A percentile compares a stretch with the other conserved stretches of the same genome.
These are phyloP conservation scores for Alosa alosa DNA, from an alignment of 2,113 vertebrate species.

Conservation along the genomic window DNA sequence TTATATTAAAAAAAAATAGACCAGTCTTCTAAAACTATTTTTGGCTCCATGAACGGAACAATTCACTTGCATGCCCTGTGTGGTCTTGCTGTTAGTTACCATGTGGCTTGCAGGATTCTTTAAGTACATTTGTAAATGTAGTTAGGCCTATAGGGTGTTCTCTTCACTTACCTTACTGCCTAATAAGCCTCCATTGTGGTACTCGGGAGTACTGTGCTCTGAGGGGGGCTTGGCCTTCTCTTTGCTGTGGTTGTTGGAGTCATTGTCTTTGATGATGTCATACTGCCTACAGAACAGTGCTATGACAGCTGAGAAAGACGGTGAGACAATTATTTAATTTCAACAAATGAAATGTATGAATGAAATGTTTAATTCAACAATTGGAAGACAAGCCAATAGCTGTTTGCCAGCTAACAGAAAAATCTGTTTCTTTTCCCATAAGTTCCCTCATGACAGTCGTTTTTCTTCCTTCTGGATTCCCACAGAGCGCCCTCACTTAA, in stretches of 20 bases:
- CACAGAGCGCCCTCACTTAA: background rate
- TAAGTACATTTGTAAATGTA: background rate
- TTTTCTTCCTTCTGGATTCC: background rate
- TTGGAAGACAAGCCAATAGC: background rate
- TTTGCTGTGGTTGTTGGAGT: slow-evolving; percentile 84
- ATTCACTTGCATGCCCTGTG: too few species aligned
- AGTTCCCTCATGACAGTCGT: background rate
- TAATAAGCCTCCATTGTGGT: slow-evolving; percentile 77
- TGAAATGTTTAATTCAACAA: background rate
- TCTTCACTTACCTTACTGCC: slow-evolving; percentile 75
- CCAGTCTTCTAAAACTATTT: too few species aligned
- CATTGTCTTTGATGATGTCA: slow-evolving; percentile 96
- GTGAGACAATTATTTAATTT: slow-evolving; percentile 17
- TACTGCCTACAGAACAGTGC: slow-evolving; percentile 95
- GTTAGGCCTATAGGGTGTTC: background rate
- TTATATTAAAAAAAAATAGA: too few species aligned
- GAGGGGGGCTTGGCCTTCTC: slow-evolving; percentile 88
- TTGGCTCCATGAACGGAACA: too few species aligned
- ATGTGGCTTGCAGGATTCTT: background rate
- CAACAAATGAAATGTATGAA: background rate
- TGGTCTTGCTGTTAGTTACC: too few species aligned
- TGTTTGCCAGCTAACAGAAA: background rate
- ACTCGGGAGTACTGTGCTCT: slow-evolving; percentile 85
- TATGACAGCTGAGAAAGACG: slow-evolving; percentile 80
- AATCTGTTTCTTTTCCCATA: background rate